A percentile compares a stretch with the other conserved stretches of the same genome.
These are phyloP conservation scores for Mimas tiliae DNA, from an alignment of 2,888 invertebrate genomes.

Conservation along the genomic window DNA sequence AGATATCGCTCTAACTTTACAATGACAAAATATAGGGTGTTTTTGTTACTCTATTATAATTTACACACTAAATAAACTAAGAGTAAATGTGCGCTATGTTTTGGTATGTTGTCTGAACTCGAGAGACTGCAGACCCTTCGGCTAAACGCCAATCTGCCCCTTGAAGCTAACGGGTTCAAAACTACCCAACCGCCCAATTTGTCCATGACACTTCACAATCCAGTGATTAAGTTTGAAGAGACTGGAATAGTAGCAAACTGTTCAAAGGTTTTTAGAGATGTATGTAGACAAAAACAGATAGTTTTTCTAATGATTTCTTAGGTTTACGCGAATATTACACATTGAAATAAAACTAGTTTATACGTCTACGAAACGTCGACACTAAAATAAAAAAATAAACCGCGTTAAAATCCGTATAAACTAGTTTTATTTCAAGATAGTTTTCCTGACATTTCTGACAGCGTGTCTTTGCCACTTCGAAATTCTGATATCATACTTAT, in stretches of 20 bases:
- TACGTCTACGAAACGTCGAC: too few species aligned
- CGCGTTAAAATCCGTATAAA: too few species aligned
- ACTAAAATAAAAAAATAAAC: too few species aligned
- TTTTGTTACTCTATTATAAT: neutral
- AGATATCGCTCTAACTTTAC: neutral
- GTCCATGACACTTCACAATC: neutral
- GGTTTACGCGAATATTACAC: too few species aligned
- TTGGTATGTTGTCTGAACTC: neutral
- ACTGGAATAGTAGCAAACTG: neutral
- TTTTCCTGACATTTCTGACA: too few species aligned
- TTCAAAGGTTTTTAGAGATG: too few species aligned
- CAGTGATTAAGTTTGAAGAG: neutral
- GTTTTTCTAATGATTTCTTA: too few species aligned
- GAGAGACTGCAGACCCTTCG: neutral
- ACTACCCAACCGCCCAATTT: neutral
- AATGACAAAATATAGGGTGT: neutral
- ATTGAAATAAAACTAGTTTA: too few species aligned
- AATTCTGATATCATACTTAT: neutral
- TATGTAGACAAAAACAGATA: too few species aligned
- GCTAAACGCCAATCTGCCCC: conserved; percentile 13
- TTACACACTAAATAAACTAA: neutral
- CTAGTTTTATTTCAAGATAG: too few species aligned
- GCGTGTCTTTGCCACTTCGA: neutral
- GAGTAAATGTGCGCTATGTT: neutral
- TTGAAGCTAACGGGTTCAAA: neutral